Percentiles rank a stretch among this genome's conserved stretches.
Evolutionary conservation across 2,888 invertebrate species (phyloP).

Genomic region (Xylota segnis): DNA sequence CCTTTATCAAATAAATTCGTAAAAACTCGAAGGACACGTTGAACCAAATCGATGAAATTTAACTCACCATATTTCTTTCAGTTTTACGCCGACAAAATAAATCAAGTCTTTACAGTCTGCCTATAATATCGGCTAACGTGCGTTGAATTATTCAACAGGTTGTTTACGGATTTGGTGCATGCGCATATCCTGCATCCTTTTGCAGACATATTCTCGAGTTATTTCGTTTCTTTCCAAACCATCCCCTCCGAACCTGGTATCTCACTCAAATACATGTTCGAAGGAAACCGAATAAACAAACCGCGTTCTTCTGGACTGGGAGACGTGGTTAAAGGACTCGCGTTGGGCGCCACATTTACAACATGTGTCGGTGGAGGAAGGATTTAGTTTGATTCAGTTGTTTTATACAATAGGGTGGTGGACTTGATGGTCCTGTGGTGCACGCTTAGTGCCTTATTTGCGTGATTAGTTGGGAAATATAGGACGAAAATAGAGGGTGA

Average conservation of each 20-base stretch:
- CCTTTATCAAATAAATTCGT: no score
- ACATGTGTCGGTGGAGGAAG: background rate
- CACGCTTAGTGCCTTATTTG: background rate
- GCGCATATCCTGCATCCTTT: background rate
- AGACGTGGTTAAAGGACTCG: no score
- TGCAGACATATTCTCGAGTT: conserved; percentile 17
- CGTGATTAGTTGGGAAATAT: background rate
- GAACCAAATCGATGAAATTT: conserved; percentile 10
- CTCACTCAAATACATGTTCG: conserved; percentile 16
- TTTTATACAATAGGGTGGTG: background rate
- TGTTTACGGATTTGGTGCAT: conserved; percentile 15
- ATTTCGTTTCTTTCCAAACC: background rate
- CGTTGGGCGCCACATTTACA: background rate
- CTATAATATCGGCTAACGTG: conserved; percentile 20
- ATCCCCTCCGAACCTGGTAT: background rate
- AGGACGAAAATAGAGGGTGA: background rate
- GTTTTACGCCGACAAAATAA: conserved; percentile 8
- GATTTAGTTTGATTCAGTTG: background rate
- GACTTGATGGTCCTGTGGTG: background rate
- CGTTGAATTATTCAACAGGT: conserved; percentile 53
- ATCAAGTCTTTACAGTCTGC: conserved; percentile 33
- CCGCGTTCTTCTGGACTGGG: background rate
- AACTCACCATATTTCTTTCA: conserved; percentile 14
- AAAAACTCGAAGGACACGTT: background rate
- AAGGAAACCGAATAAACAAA: background rate